A percentile compares a stretch with the other conserved stretches of the same genome.
Evolutionary conservation across 2,113 vertebrate species (phyloP).

Genomic region (Xiphias gladius): DNA sequence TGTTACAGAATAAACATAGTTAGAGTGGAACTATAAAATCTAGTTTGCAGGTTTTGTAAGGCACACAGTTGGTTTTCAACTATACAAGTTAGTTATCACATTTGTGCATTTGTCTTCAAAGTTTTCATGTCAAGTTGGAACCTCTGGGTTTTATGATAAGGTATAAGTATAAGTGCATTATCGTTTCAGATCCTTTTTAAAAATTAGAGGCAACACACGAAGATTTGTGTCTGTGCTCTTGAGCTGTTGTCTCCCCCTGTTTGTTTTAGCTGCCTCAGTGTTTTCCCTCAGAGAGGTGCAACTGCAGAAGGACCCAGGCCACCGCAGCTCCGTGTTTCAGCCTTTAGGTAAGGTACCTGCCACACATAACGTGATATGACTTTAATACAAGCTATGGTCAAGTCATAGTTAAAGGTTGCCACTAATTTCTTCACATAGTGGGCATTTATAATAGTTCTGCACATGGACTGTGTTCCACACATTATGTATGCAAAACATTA

Average conservation of each 20-base stretch:
- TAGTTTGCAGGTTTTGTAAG: no score
- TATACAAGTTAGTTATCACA: neutral
- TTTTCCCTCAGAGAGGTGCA: conserved; percentile 95
- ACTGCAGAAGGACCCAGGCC: conserved; percentile 95
- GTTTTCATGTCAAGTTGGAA: neutral
- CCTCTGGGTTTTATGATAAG: neutral
- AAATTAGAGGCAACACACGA: neutral
- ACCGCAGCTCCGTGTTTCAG: conserved; percentile 91
- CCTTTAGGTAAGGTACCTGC: conserved; percentile 86
- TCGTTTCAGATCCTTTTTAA: no score
- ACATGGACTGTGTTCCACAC: neutral
- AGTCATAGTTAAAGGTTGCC: neutral
- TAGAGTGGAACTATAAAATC: no score
- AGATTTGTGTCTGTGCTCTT: neutral
- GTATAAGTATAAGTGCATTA: neutral
- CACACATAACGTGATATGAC: no score
- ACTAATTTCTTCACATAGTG: neutral
- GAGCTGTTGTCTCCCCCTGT: neutral
- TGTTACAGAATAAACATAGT: no score
- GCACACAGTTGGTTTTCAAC: no score
- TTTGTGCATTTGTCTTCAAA: neutral
- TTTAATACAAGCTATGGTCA: neutral
- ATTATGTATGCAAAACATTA: neutral
- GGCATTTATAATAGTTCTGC: neutral
- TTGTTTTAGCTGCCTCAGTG: conserved; percentile 88